Evolutionary conservation across 2,888 invertebrate genomes (phyloP), one percentile per base, ranked within the genome.

Genomic region (Ischnura elegans): DNA sequence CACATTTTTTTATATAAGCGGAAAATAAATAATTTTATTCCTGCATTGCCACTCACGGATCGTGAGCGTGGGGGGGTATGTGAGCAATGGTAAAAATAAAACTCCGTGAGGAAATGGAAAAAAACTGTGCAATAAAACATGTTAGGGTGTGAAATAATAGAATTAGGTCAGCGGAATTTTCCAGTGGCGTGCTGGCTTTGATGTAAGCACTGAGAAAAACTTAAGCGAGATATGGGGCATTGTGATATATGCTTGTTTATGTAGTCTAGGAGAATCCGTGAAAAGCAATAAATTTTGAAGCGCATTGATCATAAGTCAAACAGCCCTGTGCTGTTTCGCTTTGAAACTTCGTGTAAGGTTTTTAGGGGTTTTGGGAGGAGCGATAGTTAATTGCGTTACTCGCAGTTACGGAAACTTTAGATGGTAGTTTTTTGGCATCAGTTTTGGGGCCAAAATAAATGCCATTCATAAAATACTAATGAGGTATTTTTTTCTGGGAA

Each of bases 111-210:
- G 13, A 76, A 29, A 36, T 29, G 76, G 76, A 45, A 36, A 45
- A 36, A 61, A 61, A 90, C 55, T n/a, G 36, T 61, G 90, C 43
- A 90, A 90, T 90, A 90, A 90, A 90, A 90, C 90, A 90, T 90
- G 90, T 66, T 61, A 10, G 90, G 61, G 90, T 61, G 45, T 61
- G 90, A 61, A 90, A 90, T 90, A 90, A 90, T 90, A 90, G 90
- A 90, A 90, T 90, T 90, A 90, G 90, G 90, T 90, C 90, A 90
- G 90, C 61, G 90, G 90, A 90, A 90, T 90, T 90, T 90, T 90
- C 90, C 90, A 90, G 90, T 90, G 43, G 61, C 90, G 90, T 90
- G 90, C 61, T 90, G 90, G 90, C 90, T 90, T 90, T 90, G 90
- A 90, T 90, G 90, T 90, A 90, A 90, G 90, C 90, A 66, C 90